Percentiles rank a stretch among this genome's conserved stretches.
These are phyloP conservation scores for Chionis minor DNA, from an alignment of 2,113 vertebrate species.

Conservation along the genomic window DNA sequence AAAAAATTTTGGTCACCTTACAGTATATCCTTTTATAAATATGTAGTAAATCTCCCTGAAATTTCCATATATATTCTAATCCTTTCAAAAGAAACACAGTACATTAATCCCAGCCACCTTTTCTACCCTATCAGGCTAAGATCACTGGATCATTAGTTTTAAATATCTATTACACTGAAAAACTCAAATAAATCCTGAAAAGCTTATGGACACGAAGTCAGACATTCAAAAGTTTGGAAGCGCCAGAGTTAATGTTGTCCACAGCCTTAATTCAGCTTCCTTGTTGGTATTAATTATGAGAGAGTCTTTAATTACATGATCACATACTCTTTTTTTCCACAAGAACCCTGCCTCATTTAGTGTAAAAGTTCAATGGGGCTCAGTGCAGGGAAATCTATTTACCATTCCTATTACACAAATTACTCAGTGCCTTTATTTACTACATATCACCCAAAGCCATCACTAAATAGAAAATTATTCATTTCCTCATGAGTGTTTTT, in stretches of 20 bases:
- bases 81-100: background rate
- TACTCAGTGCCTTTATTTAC: slow-evolving; percentile 17
- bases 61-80: background rate
- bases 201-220: background rate
- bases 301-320: background rate
- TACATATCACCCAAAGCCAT: background rate
- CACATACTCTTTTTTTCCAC: background rate
- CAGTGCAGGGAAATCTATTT: background rate
- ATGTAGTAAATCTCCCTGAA: background rate
- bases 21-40: background rate
- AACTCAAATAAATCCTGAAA: background rate
- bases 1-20: background rate
- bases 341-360: background rate
- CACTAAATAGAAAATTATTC: slow-evolving; percentile 16
- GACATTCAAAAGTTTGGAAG: background rate
- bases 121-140: background rate
- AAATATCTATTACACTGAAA: background rate
- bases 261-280: background rate
- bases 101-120: background rate
- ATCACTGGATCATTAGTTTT: background rate
- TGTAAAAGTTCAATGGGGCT: background rate
- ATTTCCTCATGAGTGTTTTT: background rate
- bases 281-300: background rate
- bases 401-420: slow-evolving; percentile 4
- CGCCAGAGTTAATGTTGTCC: background rate